These are phyloP conservation scores for Melanotaenia boesemani DNA, from an alignment of 2,797 vertebrate genomes.

Conservation along the genomic window DNA sequence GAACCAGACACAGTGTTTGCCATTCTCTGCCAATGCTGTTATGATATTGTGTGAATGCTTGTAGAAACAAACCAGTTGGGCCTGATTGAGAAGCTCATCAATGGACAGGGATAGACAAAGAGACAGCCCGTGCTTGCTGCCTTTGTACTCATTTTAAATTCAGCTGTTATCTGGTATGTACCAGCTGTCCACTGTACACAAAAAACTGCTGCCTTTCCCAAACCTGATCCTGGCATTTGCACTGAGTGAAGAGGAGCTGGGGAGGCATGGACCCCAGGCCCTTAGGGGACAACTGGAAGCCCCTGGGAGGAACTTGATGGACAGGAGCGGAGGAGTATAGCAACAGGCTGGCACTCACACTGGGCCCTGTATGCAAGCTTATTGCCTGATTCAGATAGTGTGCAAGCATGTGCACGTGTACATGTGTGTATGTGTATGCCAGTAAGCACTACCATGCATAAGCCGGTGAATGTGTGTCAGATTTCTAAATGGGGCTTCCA, in stretches of 20 bases:
- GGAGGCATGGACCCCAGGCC: constrained; percentile 64
- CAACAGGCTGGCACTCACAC: constrained; percentile 81
- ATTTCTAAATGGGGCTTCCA: constrained; percentile 57
- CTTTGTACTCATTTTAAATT: constrained; percentile 83
- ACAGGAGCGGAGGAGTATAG: constrained; percentile 74
- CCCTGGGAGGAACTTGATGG: constrained; percentile 76
- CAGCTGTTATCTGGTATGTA: constrained; percentile 86
- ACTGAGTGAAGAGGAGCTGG: constrained; percentile 62
- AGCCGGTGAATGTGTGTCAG: constrained; percentile 54
- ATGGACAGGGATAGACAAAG: constrained; percentile 73
- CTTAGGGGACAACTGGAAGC: constrained; percentile 63
- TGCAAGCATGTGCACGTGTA: constrained; percentile 26
- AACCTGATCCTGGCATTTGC: constrained; percentile 82
- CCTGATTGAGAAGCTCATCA: constrained; percentile 79
- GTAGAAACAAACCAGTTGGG: constrained; percentile 76
- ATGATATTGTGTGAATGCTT: constrained; percentile 70
- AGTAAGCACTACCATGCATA: constrained; percentile 12
- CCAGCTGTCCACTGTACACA: constrained; percentile 84
- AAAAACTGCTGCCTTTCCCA: constrained; percentile 82
- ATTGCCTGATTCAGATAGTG: constrained; percentile 17
- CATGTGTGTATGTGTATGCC: constrained; percentile 13
- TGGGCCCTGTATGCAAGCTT: constrained; percentile 60
- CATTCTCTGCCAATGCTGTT: constrained; percentile 65
- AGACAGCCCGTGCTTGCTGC: constrained; percentile 63
- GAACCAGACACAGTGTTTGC: constrained; percentile 47